phyloP scores from a whole-genome alignment of 2,113 vertebrate genomes.

The Alouatta palliata region DNA sequence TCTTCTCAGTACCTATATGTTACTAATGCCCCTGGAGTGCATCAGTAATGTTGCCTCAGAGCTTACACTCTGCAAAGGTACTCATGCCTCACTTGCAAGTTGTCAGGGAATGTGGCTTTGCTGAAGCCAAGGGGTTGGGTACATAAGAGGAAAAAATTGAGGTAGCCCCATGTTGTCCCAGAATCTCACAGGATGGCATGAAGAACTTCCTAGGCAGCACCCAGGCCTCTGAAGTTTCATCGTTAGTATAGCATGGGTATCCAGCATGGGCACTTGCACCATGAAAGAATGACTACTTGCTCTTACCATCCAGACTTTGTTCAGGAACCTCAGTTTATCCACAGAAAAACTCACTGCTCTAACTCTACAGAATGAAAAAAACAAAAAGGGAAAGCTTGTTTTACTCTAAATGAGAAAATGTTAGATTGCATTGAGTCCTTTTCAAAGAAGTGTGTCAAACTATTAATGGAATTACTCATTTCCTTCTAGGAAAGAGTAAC shows the following conservation, averaged over 20 bases:
- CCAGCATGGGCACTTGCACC: neutral
- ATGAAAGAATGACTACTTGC: neutral
- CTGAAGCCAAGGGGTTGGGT: neutral
- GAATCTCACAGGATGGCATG: neutral
- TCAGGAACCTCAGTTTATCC: neutral
- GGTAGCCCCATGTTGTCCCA: neutral
- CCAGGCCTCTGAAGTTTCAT: neutral
- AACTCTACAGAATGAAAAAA: neutral
- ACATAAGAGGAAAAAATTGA: neutral
- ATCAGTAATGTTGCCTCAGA: neutral
- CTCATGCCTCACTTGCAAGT: neutral
- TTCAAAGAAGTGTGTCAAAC: neutral
- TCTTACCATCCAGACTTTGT: neutral
- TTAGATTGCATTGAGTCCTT: neutral
- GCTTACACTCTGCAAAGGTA: neutral
- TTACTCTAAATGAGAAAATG: conserved; percentile 24
- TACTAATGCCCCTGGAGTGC: neutral
- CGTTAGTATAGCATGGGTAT: fast-evolving
- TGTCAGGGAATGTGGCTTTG: neutral
- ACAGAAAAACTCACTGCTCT: neutral
- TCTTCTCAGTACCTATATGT: neutral
- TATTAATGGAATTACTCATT: conserved; percentile 35
- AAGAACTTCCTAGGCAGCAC: neutral
- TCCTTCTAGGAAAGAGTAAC: conserved; percentile 13
- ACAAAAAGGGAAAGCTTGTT: neutral